These are phyloP conservation scores for Oceanodroma tethys DNA, from an alignment of 2,113 vertebrate species.

Conservation along the genomic window DNA sequence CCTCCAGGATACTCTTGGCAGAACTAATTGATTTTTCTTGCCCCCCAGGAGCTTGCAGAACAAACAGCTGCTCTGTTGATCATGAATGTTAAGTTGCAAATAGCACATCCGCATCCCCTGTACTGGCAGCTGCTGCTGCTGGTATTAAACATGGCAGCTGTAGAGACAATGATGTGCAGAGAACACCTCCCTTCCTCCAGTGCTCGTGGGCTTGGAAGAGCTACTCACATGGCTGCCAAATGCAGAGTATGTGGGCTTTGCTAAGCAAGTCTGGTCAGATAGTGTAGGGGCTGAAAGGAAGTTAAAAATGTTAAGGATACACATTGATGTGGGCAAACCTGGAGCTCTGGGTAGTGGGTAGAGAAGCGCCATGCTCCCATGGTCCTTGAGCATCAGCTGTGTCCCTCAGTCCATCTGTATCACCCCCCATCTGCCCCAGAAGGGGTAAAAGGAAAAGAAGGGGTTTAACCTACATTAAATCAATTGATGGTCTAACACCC, in stretches of 20 bases:
- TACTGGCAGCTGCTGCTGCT: neutral
- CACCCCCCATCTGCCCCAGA: rapidly evolving
- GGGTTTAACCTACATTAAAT: neutral
- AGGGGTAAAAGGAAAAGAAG: too few species aligned
- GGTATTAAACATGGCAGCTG: neutral
- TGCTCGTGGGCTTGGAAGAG: neutral
- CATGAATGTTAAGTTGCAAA: neutral
- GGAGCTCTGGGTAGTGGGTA: neutral
- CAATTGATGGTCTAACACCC: neutral
- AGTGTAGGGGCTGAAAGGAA: neutral
- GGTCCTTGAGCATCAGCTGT: neutral
- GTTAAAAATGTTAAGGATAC: neutral
- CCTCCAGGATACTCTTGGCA: neutral
- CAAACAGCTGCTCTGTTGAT: neutral
- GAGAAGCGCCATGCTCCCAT: neutral
- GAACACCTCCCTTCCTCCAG: neutral
- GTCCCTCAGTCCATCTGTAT: neutral
- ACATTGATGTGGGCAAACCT: neutral
- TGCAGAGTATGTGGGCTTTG: neutral
- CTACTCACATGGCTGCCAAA: neutral
- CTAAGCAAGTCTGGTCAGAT: neutral
- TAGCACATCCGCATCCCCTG: neutral
- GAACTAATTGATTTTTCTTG: conserved; percentile 17
- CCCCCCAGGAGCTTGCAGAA: neutral
- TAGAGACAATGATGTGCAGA: rapidly evolving